A percentile compares a stretch with the other conserved stretches of the same genome.
Conservation (phyloP, 2,888 invertebrate genomes). For the Drosophila aldrichi region DNA sequence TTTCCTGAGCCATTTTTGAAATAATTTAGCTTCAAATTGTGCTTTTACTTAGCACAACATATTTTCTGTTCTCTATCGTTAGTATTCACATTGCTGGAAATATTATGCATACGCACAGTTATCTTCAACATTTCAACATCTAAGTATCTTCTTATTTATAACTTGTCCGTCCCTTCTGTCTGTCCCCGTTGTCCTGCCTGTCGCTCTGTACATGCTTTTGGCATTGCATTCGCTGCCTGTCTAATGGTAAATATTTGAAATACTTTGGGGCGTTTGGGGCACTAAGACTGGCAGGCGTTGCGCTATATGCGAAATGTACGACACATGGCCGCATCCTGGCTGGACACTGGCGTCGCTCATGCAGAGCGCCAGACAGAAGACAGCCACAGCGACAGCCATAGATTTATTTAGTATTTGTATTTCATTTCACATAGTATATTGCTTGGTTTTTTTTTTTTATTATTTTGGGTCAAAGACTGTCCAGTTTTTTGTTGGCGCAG, state of each 20-base stretch:
- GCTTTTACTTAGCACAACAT: not conserved
- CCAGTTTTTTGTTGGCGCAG: slow-evolving; percentile 47
- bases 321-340: slow-evolving; percentile 56
- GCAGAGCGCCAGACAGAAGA: slow-evolving; percentile 57
- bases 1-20: not conserved
- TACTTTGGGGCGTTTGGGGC: slow-evolving; percentile 22
- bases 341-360: slow-evolving; percentile 75
- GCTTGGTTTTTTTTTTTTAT: slow-evolving; percentile 13
- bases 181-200: slow-evolving; percentile 2
- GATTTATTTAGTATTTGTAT: slow-evolving; percentile 67
- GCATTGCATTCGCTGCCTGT: slow-evolving; percentile 46
- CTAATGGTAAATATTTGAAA: slow-evolving; percentile 57
- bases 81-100: not conserved
- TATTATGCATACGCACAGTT: slow-evolving; percentile 40
- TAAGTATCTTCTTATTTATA: slow-evolving; percentile 1
- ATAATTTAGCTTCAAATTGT: not conserved
- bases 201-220: slow-evolving; percentile 31
- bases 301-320: slow-evolving; percentile 29
- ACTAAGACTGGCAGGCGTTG: slow-evolving; percentile 45
- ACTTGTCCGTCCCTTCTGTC: not conserved
- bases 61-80: not conserved
- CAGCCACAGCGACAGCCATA: slow-evolving; percentile 30
- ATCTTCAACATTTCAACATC: slow-evolving; percentile 17
- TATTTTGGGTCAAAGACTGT: slow-evolving; percentile 46
- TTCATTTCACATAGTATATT: slow-evolving; percentile 46